Evolutionary conservation across 2,888 invertebrate species (phyloP), one percentile per base, ranked within the genome.

Genomic region (Eupeodes luniger): DNA sequence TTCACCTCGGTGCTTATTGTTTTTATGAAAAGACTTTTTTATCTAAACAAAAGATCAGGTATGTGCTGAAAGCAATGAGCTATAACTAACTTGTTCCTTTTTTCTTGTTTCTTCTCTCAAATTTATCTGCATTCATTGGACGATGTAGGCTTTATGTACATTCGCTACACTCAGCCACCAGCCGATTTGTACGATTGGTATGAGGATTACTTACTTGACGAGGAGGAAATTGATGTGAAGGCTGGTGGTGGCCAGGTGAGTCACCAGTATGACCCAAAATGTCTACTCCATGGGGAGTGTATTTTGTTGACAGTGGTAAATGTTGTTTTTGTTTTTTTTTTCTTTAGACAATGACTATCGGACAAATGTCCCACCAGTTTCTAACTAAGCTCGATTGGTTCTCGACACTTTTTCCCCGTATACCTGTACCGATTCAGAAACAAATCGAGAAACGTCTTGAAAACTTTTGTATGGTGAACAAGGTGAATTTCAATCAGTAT

Each of bases 381-480:
- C 95, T 99, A 76, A 96, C 98, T 82, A 99, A 99, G 93, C 94
- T 99, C 81, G 99, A 99, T 93, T 99, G 99, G 99, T 99, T 99
- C 94, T 98, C 98, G 59, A 99, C 99, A 0, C 95, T 99, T 19
- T 99, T 99, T 93, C 99, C 99, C 0, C 95, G 99, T 90, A 99
- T 99, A 93, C 99, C 99, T 0, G 99, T 99, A 84, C 99, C 99
- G 36, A 99, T 99, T 91, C 97, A 98, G 94, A 98, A 98, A 93
- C 97, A 96, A 93, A 96, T 98, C 90, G 98, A 98, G 92, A 96
- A 96, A 91, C 96, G 96, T 94, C 93, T 96, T 88, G 94, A 96
- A 92, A 94, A 95, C 91, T 95, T 95, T 94, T 94, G 96, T 90
- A 94, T 95, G 91, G 94, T 94, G 87, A 93, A 95, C 89, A 91